Percentiles rank a stretch among this genome's conserved stretches.
These are phyloP conservation scores for Microplitis manilae DNA, from an alignment of 2,888 invertebrate species.

Conservation along the genomic window DNA sequence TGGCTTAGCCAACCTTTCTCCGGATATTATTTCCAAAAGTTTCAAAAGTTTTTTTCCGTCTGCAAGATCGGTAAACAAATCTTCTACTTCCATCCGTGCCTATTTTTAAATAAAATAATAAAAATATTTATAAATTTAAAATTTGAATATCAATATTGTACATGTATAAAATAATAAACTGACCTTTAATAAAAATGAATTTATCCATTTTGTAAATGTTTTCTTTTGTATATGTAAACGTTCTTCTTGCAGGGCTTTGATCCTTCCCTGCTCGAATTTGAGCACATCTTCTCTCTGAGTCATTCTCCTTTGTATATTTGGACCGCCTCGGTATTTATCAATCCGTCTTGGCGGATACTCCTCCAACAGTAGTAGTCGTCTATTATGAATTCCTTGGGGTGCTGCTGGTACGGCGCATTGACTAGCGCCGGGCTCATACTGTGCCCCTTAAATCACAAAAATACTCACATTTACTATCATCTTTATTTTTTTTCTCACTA, in stretches of 20 bases:
- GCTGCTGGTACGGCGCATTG: slow-evolving; percentile 59
- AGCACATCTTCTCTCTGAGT: slow-evolving; percentile 92
- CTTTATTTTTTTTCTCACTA: slow-evolving; percentile 5
- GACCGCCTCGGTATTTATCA: slow-evolving; percentile 58
- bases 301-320: slow-evolving; percentile 82
- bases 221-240: slow-evolving; percentile 99
- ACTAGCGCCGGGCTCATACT: slow-evolving; percentile 70
- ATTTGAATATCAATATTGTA: no score
- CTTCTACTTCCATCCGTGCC: slow-evolving; percentile 98
- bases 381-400: slow-evolving; percentile 57
- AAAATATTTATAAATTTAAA: background rate
- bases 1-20: slow-evolving; percentile 96
- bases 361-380: slow-evolving; percentile 49
- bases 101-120: slow-evolving; percentile 67
- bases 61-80: slow-evolving; percentile 95
- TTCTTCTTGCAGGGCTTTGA: slow-evolving; percentile 97
- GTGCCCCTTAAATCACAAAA: slow-evolving; percentile 60
- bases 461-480: slow-evolving; percentile 20
- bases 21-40: slow-evolving; percentile 98
- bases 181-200: slow-evolving; percentile 95
- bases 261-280: slow-evolving; percentile 97
- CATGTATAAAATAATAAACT: slow-evolving; percentile 39
- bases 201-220: slow-evolving; percentile 99
- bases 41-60: slow-evolving; percentile 94
- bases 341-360: slow-evolving; percentile 51